Evolutionary conservation across 2,113 vertebrate species (phyloP), one percentile per base, ranked within the genome.

Genomic region (Alaudala cheleensis): DNA sequence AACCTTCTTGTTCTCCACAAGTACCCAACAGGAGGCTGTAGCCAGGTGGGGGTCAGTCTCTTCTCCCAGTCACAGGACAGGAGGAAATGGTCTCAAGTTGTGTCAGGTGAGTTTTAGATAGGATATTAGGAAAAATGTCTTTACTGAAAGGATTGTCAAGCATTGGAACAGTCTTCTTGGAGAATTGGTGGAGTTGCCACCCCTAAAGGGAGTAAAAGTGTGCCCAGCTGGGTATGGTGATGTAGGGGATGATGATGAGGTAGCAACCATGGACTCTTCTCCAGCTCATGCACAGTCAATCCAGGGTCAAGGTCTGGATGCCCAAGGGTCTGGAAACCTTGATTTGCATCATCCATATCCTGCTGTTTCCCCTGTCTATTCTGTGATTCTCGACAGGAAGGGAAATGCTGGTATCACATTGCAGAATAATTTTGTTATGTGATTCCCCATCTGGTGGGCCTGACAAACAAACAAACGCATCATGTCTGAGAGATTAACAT

Each of bases 171-270:
- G 22, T 28, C 19, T n/a, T 20, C 29, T 47, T 70, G 49, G 34
- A 42, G n/a, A 62, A 49, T 20, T 12, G 21, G 13, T 56, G 24
- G 29, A 21, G 16, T 40, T 10, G 8, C 42, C 29, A 56, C 2
- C 20, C 29, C 29, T 64, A 12, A 49, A 71, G 34, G 7, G 7
- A 2, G n/a, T 71, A 64, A 49, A 62, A 62, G n/a, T 0, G 0
- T 79, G 26, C 24, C n/a, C 51, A 53, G 66, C 16, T 2, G 2
- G 6, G 18, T 53, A 50, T 62, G 42, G 9, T 61, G 39, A 22
- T 4, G 3, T 79, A 26, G 23, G 26, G 33, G 62, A 42, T 72
- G 62, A 57, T 6, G 2, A 71, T 7, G 49, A 9, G 62, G 23
- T 42, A 65, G 37, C 54, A 69, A 16, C 50, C 18, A 9, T 17